Percentiles rank a stretch among this genome's conserved stretches.
Evolutionary conservation across 2,888 invertebrate genomes (phyloP).

Genomic region (Oasisia sp.): DNA sequence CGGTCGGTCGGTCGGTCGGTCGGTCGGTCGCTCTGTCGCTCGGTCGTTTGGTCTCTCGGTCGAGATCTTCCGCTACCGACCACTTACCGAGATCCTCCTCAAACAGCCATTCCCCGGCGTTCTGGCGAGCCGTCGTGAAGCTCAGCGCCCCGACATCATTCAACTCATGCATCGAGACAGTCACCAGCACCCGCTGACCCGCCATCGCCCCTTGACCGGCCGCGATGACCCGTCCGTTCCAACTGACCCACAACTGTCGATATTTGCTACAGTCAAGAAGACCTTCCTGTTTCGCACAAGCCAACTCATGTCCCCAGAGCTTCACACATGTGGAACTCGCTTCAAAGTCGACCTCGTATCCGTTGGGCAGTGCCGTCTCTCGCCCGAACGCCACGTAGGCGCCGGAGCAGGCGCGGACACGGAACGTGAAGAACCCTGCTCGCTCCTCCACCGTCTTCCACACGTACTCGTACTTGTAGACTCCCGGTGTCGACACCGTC

Average conservation of each 20-base stretch:
- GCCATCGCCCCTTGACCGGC: neutral
- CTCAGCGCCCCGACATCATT: slow-evolving; percentile 1
- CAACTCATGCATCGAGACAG: neutral
- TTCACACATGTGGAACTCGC: slow-evolving; percentile 24
- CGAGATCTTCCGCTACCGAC: neutral
- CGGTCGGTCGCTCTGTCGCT: neutral
- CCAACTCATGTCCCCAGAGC: neutral
- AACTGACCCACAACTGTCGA: slow-evolving; percentile 1
- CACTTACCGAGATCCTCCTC: neutral
- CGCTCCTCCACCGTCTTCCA: slow-evolving; percentile 26
- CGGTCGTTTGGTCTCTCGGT: neutral
- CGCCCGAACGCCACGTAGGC: slow-evolving; percentile 31
- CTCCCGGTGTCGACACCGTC: slow-evolving; percentile 23
- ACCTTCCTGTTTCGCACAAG: neutral
- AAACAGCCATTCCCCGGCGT: neutral
- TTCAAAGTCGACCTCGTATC: slow-evolving; percentile 29
- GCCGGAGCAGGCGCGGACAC: slow-evolving; percentile 29
- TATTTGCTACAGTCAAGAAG: slow-evolving; percentile 4
- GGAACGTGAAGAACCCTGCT: slow-evolving; percentile 24
- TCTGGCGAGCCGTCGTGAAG: neutral
- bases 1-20: neutral
- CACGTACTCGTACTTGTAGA: slow-evolving; percentile 30
- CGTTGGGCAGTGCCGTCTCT: neutral
- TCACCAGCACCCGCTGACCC: neutral
- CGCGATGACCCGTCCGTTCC: neutral